A percentile compares a stretch with the other conserved stretches of the same genome.
Conservation (phyloP, 2,888 invertebrate genomes). For the Leistus spinibarbis region DNA sequence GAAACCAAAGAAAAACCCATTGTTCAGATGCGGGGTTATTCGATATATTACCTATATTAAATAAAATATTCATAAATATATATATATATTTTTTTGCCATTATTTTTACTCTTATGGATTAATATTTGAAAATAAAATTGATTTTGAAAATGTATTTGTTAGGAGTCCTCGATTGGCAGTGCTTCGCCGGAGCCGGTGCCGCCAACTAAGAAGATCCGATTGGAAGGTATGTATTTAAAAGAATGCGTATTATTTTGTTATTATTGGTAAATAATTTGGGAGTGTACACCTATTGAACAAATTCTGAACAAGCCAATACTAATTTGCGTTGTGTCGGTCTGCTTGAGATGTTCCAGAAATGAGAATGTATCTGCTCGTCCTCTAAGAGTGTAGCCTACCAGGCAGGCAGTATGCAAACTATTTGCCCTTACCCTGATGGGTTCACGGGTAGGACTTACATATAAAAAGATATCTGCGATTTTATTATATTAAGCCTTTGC, state of each 20-base stretch:
- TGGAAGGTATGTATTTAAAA: constrained; percentile 52
- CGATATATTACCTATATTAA: no score
- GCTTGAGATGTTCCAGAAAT: constrained; percentile 62
- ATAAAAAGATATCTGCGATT: constrained; percentile 41
- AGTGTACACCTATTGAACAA: constrained; percentile 44
- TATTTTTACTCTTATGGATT: neutral
- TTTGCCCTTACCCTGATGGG: constrained; percentile 55
- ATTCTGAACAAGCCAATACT: constrained; percentile 53
- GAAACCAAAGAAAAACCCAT: no score
- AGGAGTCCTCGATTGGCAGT: constrained; percentile 11
- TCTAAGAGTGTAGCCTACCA: constrained; percentile 51
- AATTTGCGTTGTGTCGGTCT: constrained; percentile 59
- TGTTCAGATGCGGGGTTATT: no score
- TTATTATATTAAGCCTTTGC: neutral
- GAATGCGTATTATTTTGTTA: constrained; percentile 42
- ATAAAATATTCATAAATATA: no score
- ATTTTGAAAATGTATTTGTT: neutral
- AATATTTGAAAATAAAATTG: neutral
- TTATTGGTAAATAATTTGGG: constrained; percentile 34
- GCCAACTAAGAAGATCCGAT: constrained; percentile 46
- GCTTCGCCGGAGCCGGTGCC: constrained; percentile 30
- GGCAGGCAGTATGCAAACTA: constrained; percentile 40
- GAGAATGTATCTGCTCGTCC: constrained; percentile 55
- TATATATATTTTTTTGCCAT: neutral
- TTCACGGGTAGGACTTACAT: constrained; percentile 58